Base-by-base conservation (phyloP, 1,140 invertebrate species). In the Druon quercuslanigerum region DNA sequence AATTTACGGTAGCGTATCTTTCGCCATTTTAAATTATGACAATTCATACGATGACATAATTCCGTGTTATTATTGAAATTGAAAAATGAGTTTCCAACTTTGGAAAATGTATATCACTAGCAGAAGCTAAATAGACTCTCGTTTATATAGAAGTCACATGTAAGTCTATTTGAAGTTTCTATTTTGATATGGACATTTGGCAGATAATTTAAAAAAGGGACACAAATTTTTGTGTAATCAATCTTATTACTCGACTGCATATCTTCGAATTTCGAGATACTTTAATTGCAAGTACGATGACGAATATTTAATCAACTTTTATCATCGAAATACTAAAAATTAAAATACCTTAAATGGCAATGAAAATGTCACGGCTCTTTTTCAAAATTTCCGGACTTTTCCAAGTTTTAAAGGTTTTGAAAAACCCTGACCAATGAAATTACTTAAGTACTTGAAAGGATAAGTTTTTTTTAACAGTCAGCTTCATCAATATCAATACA, bases 101-200 rank as follows among this genome's bases (percentile, higher is more conserved):
- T 25, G 33, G 12, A 66, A 66, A 33, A 16, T 19, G 8, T 66
- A 66, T 25, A 60, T 25, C 14, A 20, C 19, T 66, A 66, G 60
- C 60, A 66, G 20, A 66, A 33, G 14, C 60, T 66, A 66, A 66
- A 66, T 66, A 66, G 20, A 60, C n/a, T 60, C 40, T 66, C 60
- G 60, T 16, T 40, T 66, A 40, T 40, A 33, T 33, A 33, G 3
- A 40, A 25, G 12, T 8, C 7, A 25, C 12, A 33, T 33, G 25
- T 20, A 40, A 66, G 60, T 66, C 57, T 25, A 25, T 60, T 13
- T 33, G 19, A 66, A 40, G 40, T 66, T 66, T 16, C 40, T 40
- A 25, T n/a, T 66, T 16, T 66, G 60, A 66, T 66, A 66, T 66
- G 60, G 25, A 14, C 16, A 14, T 17, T 17, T 8, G 19, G 7